Evolutionary conservation across 1,140 invertebrate genomes (phyloP).

Genomic region (Lepeophtheirus salmonis): DNA sequence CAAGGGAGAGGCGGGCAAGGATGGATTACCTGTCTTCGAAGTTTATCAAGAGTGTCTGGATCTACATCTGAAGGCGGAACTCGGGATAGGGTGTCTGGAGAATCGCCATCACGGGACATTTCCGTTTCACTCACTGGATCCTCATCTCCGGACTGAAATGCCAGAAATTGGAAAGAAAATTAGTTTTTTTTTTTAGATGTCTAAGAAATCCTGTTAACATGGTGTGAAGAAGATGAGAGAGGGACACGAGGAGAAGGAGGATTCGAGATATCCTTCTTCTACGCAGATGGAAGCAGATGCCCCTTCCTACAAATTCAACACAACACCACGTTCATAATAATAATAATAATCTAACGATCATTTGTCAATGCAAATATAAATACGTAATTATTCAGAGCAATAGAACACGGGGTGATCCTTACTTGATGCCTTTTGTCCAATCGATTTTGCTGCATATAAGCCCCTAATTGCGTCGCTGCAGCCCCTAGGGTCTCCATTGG

Average conservation of each 20-base stretch:
- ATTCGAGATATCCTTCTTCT: too few species aligned
- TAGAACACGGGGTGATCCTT: not conserved
- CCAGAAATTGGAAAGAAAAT: too few species aligned
- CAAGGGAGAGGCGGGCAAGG: not conserved
- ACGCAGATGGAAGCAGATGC: too few species aligned
- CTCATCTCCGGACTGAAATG: conserved; percentile 5
- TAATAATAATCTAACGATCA: not conserved
- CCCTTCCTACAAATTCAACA: too few species aligned
- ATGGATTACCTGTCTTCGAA: conserved; percentile 5
- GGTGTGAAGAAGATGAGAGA: too few species aligned
- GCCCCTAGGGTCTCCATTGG: not conserved
- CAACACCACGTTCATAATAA: too few species aligned
- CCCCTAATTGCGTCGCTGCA: not conserved
- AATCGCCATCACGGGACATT: conserved; percentile 11
- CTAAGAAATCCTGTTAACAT: too few species aligned
- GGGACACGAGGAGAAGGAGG: too few species aligned
- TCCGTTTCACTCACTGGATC: conserved; percentile 13
- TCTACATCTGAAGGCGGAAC: conserved; percentile 11
- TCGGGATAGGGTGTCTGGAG: conserved; percentile 1
- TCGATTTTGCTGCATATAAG: not conserved
- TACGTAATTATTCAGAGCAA: not conserved
- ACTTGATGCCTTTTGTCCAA: not conserved
- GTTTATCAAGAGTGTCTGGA: conserved; percentile 11
- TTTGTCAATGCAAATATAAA: not conserved
- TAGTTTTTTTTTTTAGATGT: too few species aligned